Base-by-base conservation (phyloP, 2,797 vertebrate species). In the Brachyrhaphis roseni region DNA sequence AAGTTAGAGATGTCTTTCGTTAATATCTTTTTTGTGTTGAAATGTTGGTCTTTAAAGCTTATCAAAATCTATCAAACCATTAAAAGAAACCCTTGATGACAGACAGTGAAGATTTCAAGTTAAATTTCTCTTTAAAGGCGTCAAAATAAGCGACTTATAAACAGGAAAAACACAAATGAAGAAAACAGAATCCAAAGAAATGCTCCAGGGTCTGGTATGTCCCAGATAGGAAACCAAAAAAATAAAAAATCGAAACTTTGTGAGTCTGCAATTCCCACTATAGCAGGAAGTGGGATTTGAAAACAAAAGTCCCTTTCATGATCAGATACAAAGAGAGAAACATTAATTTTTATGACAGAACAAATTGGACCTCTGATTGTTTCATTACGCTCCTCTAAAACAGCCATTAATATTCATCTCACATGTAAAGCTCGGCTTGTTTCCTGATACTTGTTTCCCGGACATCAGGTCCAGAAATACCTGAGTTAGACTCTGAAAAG, bases 221-320 rank as follows among this genome's bases (percentile, higher is more conserved):
- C 89, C 92, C 90, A 92, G 89, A 93, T 89, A 91, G 86, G 72
- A 81, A 83, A 80, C 89, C 89, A 89, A 89, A 89, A 78, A 79
- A 66, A 77, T 11, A 47, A 23, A 26, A 23, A 26, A 36, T 43
- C 1, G 11, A n/a, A 70, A 23, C 23, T 26, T 46, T 28, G 77
- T 89, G 85, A 75, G 46, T 82, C 43, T 84, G 75, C 80, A 88
- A 77, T 87, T 90, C 90, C 87, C 88, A 82, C 49, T 28, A 82
- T 34, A 34, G 34, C 34, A 88, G 75, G 79, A 87, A 83, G 75
- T 0, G 1, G 70, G 66, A 78, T 57, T 81, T 23, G 75, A 80
- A 90, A 84, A 94, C 90, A 91, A 92, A 92, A 89, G 83, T 74
- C 76, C 62, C 57, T 87, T 93, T 93, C 86, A 89, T 77, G 77